A percentile compares a stretch with the other conserved stretches of the same genome.
phyloP scores from a whole-genome alignment of 53 echinoderm and acorn worm genomes.

The Mesocentrotus franciscanus region DNA sequence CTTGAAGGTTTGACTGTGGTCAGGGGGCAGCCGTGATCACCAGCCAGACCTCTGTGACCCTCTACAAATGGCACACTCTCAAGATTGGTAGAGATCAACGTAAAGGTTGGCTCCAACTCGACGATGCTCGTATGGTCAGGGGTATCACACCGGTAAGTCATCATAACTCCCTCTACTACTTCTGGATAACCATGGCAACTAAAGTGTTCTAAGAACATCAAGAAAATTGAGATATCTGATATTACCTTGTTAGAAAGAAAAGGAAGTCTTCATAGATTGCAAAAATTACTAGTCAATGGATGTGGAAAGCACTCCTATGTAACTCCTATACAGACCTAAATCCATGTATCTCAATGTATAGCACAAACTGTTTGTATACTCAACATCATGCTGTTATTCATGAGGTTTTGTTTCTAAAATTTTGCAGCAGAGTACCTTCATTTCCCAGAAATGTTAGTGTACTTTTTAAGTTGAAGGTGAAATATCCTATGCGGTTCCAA shows the following conservation, averaged over 20 bases:
- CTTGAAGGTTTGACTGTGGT: conserved; percentile 80
- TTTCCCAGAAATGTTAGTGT: neutral
- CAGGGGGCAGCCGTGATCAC: conserved; percentile 79
- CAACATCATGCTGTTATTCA: too few relatives aligned
- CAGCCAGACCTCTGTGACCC: conserved; percentile 68
- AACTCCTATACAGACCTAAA: too few relatives aligned
- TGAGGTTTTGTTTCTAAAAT: too few relatives aligned
- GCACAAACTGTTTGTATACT: too few relatives aligned
- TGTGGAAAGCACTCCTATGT: too few relatives aligned
- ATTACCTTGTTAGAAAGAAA: too few relatives aligned
- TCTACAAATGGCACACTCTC: conserved; percentile 87
- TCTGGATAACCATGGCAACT: too few relatives aligned
- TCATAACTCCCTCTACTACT: neutral
- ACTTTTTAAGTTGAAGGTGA: neutral
- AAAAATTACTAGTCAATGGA: too few relatives aligned
- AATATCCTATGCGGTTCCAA: neutral
- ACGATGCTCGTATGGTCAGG: conserved; percentile 75
- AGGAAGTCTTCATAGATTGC: too few relatives aligned
- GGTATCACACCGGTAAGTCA: conserved; percentile 83
- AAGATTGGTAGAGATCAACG: conserved; percentile 78
- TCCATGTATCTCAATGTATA: too few relatives aligned
- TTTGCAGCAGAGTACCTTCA: neutral
- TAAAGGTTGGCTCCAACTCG: conserved; percentile 82
- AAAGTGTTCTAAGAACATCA: neutral
- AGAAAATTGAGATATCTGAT: neutral